phyloP scores from a whole-genome alignment of 1,140 invertebrate genomes.

The Drosophila ananassae region DNA sequence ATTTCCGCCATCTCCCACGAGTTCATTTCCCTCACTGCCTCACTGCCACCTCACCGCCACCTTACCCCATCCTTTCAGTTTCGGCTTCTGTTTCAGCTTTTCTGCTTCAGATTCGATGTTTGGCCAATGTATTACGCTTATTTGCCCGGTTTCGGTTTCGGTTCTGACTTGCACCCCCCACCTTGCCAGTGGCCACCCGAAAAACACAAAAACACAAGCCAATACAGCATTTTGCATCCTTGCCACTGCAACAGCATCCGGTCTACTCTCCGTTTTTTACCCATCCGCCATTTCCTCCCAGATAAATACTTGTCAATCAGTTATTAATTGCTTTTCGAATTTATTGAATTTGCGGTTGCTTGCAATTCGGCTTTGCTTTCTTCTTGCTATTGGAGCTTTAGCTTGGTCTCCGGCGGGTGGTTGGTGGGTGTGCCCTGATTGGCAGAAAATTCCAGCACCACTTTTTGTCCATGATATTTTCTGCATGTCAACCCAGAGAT shows the following conservation, averaged over 20 bases:
- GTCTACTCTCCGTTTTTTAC: constrained; percentile 40
- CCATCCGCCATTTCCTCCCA: constrained; percentile 51
- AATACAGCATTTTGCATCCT: constrained; percentile 37
- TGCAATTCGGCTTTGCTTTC: constrained; percentile 50
- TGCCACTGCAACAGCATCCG: constrained; percentile 25
- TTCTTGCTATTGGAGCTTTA: constrained; percentile 5
- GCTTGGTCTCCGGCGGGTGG: not conserved
- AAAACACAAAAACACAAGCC: constrained; percentile 7
- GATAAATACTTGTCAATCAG: constrained; percentile 83
- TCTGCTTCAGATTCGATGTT: constrained; percentile 41
- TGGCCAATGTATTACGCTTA: constrained; percentile 61
- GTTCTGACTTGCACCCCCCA: constrained; percentile 4
- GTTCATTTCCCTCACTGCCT: constrained; percentile 27
- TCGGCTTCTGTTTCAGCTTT: constrained; percentile 13
- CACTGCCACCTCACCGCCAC: not conserved
- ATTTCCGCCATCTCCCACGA: constrained; percentile 64
- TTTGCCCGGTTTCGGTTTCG: constrained; percentile 59
- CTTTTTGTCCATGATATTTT: constrained; percentile 18
- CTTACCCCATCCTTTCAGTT: not conserved
- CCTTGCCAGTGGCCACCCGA: constrained; percentile 6
- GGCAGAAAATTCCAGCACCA: constrained; percentile 40
- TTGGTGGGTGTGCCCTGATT: constrained; percentile 33
- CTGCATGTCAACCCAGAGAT: constrained; percentile 33
- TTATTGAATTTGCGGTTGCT: constrained; percentile 77
- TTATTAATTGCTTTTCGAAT: constrained; percentile 83